A percentile compares a stretch with the other conserved stretches of the same genome.
Evolutionary conservation across 2,888 invertebrate species (phyloP).

Genomic region (Podabrus alpinus): DNA sequence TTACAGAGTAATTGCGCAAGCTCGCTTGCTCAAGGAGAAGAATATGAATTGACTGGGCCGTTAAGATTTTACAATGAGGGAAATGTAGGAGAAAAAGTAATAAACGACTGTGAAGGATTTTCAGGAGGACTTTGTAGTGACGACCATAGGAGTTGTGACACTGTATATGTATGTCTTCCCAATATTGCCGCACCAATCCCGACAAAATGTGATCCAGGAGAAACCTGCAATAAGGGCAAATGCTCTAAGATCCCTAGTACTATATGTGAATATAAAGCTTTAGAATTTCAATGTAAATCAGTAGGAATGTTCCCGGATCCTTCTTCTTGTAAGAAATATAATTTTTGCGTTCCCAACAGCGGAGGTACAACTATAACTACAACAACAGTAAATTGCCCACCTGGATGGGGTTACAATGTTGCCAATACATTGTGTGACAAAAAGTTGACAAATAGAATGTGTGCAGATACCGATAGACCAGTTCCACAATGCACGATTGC

Average conservation of each 20-base stretch:
- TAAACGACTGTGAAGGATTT: not conserved
- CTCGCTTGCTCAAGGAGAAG: no score
- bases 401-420: not conserved
- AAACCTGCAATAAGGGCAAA: not conserved
- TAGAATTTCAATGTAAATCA: not conserved
- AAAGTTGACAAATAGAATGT: no score
- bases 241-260: not conserved
- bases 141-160: not conserved
- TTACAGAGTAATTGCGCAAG: no score
- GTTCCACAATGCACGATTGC: no score
- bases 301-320: slow-evolving; percentile 16
- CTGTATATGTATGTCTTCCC: not conserved
- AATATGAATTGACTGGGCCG: no score
- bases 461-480: no score
- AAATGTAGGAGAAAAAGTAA: no score
- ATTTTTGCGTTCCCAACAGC: slow-evolving; percentile 1
- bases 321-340: slow-evolving; percentile 1
- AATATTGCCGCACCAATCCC: not conserved
- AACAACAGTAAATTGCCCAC: no score
- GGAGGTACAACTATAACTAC: no score
- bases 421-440: not conserved
- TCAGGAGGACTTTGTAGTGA: not conserved
- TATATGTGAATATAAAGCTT: not conserved
- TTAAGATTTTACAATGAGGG: no score
- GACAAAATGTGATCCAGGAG: not conserved